Evolutionary conservation across 1,140 invertebrate species (phyloP).

Genomic region (Ceratoteleas bidentatus): DNA sequence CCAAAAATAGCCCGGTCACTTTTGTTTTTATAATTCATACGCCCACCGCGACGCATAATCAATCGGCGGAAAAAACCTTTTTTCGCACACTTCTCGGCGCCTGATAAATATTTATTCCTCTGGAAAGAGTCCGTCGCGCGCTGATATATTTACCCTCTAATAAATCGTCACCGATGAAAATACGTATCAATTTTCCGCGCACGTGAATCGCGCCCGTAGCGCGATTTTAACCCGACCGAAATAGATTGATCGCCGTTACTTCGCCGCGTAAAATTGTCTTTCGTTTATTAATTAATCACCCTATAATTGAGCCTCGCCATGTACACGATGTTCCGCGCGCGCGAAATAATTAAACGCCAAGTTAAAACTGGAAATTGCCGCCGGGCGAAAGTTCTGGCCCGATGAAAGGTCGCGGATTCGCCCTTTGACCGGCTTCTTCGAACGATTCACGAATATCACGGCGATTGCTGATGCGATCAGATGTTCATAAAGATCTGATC

Average conservation of each 20-base stretch:
- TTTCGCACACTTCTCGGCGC: neutral
- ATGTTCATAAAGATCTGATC: too few species aligned
- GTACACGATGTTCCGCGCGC: neutral
- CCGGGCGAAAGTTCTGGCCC: neutral
- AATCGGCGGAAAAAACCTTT: neutral
- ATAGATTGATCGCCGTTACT: neutral
- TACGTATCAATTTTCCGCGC: neutral
- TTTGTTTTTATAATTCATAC: neutral
- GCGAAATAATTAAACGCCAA: constrained; percentile 3
- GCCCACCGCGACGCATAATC: neutral
- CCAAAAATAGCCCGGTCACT: too few species aligned
- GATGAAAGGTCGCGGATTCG: neutral
- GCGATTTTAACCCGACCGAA: neutral
- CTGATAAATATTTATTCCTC: neutral
- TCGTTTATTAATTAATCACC: constrained; percentile 7
- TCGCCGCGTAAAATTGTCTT: constrained; percentile 8
- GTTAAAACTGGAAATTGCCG: constrained; percentile 5
- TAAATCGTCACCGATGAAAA: neutral
- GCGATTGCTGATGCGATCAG: too few species aligned
- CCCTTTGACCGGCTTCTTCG: neutral
- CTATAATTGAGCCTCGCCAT: constrained; percentile 2
- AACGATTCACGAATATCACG: neutral
- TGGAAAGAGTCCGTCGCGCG: neutral
- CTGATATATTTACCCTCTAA: neutral
- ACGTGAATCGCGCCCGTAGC: neutral